Evolutionary conservation across 2,113 vertebrate genomes (phyloP), one percentile per base, ranked within the genome.

Genomic region (Rhinopomastus cyanomelas): DNA sequence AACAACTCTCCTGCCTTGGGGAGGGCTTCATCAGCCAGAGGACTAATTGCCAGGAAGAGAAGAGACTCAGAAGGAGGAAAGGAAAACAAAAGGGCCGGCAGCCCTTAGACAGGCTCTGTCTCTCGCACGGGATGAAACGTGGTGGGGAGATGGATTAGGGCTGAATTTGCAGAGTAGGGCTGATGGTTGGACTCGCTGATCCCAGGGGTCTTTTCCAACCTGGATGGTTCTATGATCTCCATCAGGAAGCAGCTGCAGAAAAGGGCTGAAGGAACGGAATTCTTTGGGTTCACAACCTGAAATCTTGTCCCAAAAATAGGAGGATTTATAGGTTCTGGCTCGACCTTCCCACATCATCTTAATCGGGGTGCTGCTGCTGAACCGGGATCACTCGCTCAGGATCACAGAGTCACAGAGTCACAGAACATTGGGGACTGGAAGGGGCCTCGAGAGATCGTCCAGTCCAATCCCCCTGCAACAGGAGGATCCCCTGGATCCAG

Each of bases 61-160:
- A 53, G 21, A 44, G 8, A 18, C 39, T 42, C 11, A 15, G 39
- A 42, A 61, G 3, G 30, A 64, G 3, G 37, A 65, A 32, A 18
- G 3, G 34, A 30, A 1, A 4, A 36, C 10, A 20, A 60, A 57
- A 88, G 66, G 16, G 32, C 6, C 87, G 71, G 18, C 37, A 87
- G 68, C 44, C 37, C 30, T 83, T 64, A 81, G 27, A 52, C 8
- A 4, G 25, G 27, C 32, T 88, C 25, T 85, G 80, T 51, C 73
- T 78, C 68, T 83, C 71, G 71, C 80, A 94, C 89, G 91, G 89
- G n/a, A n/a, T n/a, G n/a, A n/a, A n/a, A n/a, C n/a, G n/a, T n/a
- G n/a, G n/a, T n/a, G n/a, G n/a, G n/a, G n/a, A n/a, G n/a, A n/a
- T n/a, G n/a, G n/a, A n/a, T n/a, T n/a, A n/a, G n/a, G n/a, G n/a